Percentiles rank a stretch among this genome's conserved stretches.
These are phyloP conservation scores for Agrochola circellaris DNA, from an alignment of 2,888 invertebrate genomes.

Conservation along the genomic window DNA sequence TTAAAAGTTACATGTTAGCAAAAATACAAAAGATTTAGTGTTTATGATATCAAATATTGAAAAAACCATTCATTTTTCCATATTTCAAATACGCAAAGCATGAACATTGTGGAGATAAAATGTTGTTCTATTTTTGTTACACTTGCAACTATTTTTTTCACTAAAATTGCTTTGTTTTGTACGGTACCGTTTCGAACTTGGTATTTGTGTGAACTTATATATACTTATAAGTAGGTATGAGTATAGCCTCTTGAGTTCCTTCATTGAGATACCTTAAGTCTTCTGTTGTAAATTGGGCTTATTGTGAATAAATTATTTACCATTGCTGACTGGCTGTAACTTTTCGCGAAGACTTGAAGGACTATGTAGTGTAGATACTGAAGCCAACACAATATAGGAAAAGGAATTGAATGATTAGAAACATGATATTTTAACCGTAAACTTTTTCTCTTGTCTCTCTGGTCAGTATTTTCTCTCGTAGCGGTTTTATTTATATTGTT, in stretches of 20 bases:
- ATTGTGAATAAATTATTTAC: neutral
- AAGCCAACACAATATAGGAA: neutral
- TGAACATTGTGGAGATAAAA: constrained; percentile 31
- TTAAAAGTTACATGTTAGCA: constrained; percentile 3
- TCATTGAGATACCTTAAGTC: neutral
- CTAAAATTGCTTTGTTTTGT: neutral
- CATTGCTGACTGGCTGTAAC: no score
- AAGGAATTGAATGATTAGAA: constrained; percentile 22
- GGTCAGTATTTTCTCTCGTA: constrained; percentile 44
- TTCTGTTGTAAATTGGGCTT: neutral
- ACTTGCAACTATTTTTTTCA: neutral
- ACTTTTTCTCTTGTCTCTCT: constrained; percentile 28
- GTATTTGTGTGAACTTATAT: neutral
- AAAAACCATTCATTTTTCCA: constrained; percentile 40
- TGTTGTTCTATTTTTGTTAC: constrained; percentile 14
- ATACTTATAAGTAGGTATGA: no score
- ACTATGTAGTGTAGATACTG: neutral
- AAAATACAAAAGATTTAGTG: constrained; percentile 28
- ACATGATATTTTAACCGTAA: constrained; percentile 31
- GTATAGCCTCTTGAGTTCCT: neutral
- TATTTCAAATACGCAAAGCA: constrained; percentile 33
- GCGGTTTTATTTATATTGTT: constrained; percentile 55
- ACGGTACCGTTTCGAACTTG: neutral
- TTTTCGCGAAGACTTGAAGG: neutral
- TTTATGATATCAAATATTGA: constrained; percentile 39